Base-by-base conservation (phyloP, 2,113 vertebrate genomes). In the Poecile atricapillus region DNA sequence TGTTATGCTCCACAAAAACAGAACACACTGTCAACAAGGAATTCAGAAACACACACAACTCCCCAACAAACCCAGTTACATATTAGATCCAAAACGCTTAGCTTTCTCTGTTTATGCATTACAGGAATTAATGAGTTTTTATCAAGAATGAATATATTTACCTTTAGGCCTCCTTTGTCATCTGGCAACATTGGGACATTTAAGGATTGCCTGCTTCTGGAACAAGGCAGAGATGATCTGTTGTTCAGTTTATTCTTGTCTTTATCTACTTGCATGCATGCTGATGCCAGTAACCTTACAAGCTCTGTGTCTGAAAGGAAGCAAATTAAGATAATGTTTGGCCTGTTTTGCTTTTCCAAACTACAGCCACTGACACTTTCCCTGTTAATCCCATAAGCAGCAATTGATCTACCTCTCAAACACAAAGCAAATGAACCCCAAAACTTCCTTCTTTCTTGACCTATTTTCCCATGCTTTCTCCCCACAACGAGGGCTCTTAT, bases 241-340 rank as follows among this genome's bases (percentile, higher is more conserved):
- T 92, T 97, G 47, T 97, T 98, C 58, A 97, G 97, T 83, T 99
- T 99, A 15, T 95, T 97, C 97, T 98, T 99, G 75, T 99, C 99
- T 94, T 98, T 99, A 89, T 98, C 99, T 63, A 99, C 98, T 95
- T 98, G 99, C 99, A 99, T 99, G 91, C 99, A 99, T n/a, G 99
- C 99, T 11, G 99, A 99, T 9, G 99, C 99, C 85, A 99, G 93
- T 81, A 99, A 97, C 62, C 99, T 98, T 49, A 99, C 99, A 95
- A 99, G 97, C 97, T 99, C 99, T 8, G 99, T 99, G 96, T 99
- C 99, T 99, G 79, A 37, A 96, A 95, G 89, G 76, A 75, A 85
- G 43, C 20, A 89, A 85, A 95, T 75, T 43, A 62, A 73, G 16
- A 84, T 16, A 63, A 28, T 25, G 5, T 69, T 94, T 76, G 28